Base-by-base conservation (phyloP, 2,888 invertebrate species). In the Leucoma salicis region DNA sequence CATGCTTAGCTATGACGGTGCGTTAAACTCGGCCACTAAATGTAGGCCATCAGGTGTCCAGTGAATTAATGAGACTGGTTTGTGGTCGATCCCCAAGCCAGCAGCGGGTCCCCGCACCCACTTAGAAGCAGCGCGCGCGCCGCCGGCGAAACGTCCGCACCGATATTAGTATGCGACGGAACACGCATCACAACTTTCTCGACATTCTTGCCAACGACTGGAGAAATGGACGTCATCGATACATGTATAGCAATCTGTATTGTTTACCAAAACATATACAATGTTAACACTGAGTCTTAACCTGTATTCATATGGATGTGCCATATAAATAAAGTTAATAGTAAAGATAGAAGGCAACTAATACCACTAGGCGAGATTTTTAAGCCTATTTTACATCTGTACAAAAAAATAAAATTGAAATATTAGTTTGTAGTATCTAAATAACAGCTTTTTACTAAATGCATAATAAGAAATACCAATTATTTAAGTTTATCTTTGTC, bases 141-240 rank as follows among this genome's bases (percentile, higher is more conserved):
- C 46, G 51, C 48, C 48, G 66, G 74, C 79, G 77, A 77, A 78
- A 79, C 78, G 78, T 59, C 64, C 66, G 60, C 46, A 40, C 63
- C 56, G 64, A 62, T 76, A 88, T 88, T 88, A 89, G 87, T 88
- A 89, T 89, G 89, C 88, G 80, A 71, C 74, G 67, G 78, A 68
- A 76, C 74, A 67, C 77, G 79, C 81, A 83, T 82, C 82, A 84
- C 82, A 81, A 89, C 89, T 89, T 89, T 89, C 89, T 82, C 87
- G 81, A 84, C 88, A 89, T 89, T 88, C 89, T 83, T 86, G 74
- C 72, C 74, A 74, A 70, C 74, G 69, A 67, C 68, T 70, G 79
- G 86, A 83, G 87, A 88, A 86, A 87, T 82, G 84, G 73, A 72
- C 71, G 73, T 75, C 77, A 72, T 74, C 76, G 74, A 78, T 79